These are phyloP conservation scores for Meda fulgida DNA, from an alignment of 2,797 vertebrate species.

Conservation along the genomic window DNA sequence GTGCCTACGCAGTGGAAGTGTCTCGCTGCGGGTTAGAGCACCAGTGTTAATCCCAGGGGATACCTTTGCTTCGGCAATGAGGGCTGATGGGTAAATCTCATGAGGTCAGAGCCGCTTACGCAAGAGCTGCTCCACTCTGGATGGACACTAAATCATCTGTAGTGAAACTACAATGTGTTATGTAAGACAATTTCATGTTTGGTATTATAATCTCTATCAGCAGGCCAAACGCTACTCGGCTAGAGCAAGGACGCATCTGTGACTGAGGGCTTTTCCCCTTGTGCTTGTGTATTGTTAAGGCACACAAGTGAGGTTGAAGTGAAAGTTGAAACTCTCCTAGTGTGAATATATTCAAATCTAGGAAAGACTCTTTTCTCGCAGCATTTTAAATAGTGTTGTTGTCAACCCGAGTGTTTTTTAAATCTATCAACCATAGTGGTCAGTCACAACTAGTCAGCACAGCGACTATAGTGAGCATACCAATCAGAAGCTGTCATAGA, in stretches of 20 bases:
- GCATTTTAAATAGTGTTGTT: neutral
- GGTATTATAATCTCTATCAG: constrained; percentile 74
- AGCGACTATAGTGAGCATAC: neutral
- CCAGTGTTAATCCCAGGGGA: constrained; percentile 52
- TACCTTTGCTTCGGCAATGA: constrained; percentile 43
- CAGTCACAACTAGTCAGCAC: constrained; percentile 15
- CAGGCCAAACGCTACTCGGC: constrained; percentile 53
- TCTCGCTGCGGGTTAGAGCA: constrained; percentile 22
- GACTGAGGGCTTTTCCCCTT: constrained; percentile 55
- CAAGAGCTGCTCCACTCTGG: constrained; percentile 73
- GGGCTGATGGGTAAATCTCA: constrained; percentile 54
- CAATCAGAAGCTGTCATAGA: constrained; percentile 45
- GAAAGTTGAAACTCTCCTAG: neutral
- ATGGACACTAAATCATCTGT: constrained; percentile 63
- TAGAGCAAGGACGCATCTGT: constrained; percentile 68
- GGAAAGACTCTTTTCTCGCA: neutral
- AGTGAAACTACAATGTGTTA: constrained; percentile 71
- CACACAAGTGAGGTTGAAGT: neutral
- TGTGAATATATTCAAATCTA: neutral
- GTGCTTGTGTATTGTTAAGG: constrained; percentile 10
- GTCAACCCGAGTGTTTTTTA: constrained; percentile 1
- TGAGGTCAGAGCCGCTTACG: constrained; percentile 71
- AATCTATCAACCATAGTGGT: constrained; percentile 19
- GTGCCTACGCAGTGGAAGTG: constrained; percentile 22
- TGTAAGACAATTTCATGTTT: constrained; percentile 80